Conservation (phyloP, 2,113 vertebrate species). For the Barbus barbus region DNA sequence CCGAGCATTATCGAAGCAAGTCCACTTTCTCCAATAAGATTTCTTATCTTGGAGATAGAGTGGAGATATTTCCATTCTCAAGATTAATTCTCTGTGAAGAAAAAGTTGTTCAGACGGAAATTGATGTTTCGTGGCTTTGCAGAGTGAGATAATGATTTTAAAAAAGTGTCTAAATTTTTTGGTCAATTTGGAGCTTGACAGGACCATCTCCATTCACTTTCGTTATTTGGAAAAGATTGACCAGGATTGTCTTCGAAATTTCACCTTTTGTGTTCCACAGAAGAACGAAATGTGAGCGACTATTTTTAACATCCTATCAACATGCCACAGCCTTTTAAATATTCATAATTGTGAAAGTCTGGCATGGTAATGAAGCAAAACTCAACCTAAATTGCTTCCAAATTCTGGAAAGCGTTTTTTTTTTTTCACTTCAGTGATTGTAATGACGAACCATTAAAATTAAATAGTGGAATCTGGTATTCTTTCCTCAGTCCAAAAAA, state of each 20-base stretch:
- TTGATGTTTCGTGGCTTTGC: neutral
- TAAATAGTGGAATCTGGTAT: neutral
- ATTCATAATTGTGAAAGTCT: neutral
- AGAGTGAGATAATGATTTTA: neutral
- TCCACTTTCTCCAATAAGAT: constrained; percentile 6
- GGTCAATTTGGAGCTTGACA: neutral
- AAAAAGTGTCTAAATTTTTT: neutral
- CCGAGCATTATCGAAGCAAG: neutral
- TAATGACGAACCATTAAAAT: too few relatives aligned
- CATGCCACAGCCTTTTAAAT: constrained; percentile 9
- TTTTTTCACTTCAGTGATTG: too few relatives aligned
- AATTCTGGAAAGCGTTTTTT: constrained; percentile 6
- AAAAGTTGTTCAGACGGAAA: neutral
- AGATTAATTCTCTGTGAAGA: neutral
- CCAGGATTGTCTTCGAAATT: neutral
- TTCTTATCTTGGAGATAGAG: neutral
- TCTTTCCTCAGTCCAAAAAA: neutral
- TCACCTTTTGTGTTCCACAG: neutral
- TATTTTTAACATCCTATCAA: neutral
- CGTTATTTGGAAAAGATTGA: neutral
- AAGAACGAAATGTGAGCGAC: accelerated
- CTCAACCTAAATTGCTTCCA: constrained; percentile 9
- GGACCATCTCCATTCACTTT: neutral
- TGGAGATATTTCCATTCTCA: neutral
- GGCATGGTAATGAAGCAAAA: neutral